Base-by-base conservation (phyloP, 2,113 vertebrate genomes). In the Stercorarius parasiticus region DNA sequence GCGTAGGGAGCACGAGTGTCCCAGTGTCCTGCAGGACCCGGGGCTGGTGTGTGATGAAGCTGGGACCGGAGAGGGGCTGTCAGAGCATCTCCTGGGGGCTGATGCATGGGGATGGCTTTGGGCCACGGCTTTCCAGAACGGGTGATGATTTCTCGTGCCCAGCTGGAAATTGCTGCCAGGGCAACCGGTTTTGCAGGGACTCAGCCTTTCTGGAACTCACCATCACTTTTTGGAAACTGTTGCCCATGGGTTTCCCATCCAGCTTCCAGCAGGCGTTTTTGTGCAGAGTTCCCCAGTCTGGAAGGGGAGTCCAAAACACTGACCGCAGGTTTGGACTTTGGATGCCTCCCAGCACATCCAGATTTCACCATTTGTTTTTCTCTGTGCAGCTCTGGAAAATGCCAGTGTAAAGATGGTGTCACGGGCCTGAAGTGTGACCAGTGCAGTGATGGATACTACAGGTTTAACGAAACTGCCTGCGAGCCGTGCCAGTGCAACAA, bases 401-500 rank as follows among this genome's bases (percentile, higher is more conserved):
- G 98, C 90, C 98, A 95, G 70, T 98, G 98, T 91, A 98, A 97
- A 90, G 90, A 30, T 16, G 98, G 98, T 36, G 94, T 97, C 61
- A 96, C 71, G 0, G 98, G 23, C 65, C 90, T 82, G 43, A 97
- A 96, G 56, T 98, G 98, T 81, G 95, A 97, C 47, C 90, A 3
- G 34, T 98, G 98, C 91, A 96, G 96, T 17, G 97, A 97, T 23
- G 98, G 98, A 10, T 98, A 97, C 92, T 98, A 97, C 52, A 81
- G 82, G 58, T 92, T 97, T 58, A 97, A 89, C 2, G 47, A 91
- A 40, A 97, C 18, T 30, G 59, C 93, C 7, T 98, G 98, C 6
- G 83, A 85, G 64, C 98, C 85, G 2, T 98, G 98, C 86, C 97
- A 65, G 43, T 98, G 98, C 97, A 96, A 94, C 90, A 97, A 98